Evolutionary conservation across 2,888 invertebrate genomes (phyloP).

Genomic region (Drosophila borborema): DNA sequence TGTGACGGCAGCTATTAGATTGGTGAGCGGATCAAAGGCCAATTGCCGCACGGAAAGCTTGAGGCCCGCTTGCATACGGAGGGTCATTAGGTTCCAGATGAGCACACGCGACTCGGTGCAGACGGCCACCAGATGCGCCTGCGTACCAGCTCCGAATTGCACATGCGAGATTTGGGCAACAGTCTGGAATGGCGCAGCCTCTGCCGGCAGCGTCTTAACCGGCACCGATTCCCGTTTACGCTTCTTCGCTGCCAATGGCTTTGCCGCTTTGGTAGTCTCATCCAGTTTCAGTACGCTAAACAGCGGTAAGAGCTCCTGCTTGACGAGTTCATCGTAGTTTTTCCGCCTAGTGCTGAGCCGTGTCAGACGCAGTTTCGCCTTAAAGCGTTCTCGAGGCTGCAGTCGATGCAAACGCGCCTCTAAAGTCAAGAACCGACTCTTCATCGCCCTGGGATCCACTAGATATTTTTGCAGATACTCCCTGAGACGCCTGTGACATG

Average conservation of each 20-base stretch:
- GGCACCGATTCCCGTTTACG: constrained; percentile 14
- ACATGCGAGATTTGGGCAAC: constrained; percentile 79
- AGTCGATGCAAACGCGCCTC: constrained; percentile 63
- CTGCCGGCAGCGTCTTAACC: background rate
- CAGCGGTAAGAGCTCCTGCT: constrained; percentile 72
- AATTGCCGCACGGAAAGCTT: constrained; percentile 83
- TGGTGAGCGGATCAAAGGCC: constrained; percentile 88
- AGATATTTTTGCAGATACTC: constrained; percentile 64
- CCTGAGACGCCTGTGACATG: constrained; percentile 58
- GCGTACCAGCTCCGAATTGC: constrained; percentile 83
- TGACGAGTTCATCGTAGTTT: constrained; percentile 57
- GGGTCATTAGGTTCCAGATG: constrained; percentile 89
- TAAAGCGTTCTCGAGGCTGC: constrained; percentile 76
- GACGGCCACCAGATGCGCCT: constrained; percentile 79
- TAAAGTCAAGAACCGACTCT: constrained; percentile 45
- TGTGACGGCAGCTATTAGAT: constrained; percentile 89
- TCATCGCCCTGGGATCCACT: constrained; percentile 4
- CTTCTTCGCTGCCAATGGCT: background rate
- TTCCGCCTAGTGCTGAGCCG: constrained; percentile 55
- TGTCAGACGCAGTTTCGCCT: constrained; percentile 80
- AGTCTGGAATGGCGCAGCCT: constrained; percentile 58
- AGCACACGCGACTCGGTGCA: constrained; percentile 86
- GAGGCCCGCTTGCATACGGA: constrained; percentile 87
- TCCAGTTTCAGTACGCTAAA: constrained; percentile 73
- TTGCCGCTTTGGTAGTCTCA: constrained; percentile 38